Conservation (phyloP, 2,888 invertebrate species). For the Hipparchia sbordonii region DNA sequence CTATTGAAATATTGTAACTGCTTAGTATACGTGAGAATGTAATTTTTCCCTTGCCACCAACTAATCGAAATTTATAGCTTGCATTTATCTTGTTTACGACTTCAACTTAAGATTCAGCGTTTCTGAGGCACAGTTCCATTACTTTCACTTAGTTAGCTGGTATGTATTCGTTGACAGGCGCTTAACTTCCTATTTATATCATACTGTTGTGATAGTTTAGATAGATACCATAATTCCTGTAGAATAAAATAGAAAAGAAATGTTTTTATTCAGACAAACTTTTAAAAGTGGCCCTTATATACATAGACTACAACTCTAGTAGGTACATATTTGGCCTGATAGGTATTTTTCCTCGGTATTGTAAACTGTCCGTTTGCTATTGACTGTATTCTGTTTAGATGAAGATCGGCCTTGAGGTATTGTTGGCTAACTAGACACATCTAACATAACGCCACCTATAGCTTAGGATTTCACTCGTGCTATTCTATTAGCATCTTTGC, state of each 20-base stretch:
- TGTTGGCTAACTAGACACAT: slow-evolving; percentile 68
- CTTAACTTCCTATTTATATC: slow-evolving; percentile 1
- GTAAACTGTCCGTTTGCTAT: slow-evolving; percentile 15
- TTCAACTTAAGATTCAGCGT: slow-evolving; percentile 1
- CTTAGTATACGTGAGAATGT: slow-evolving; percentile 7
- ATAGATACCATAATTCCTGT: no score
- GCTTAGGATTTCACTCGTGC: slow-evolving; percentile 45
- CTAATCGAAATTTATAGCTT: slow-evolving; percentile 16
- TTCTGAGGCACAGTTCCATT: neutral
- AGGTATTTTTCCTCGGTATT: neutral
- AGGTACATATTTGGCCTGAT: no score
- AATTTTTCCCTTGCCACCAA: slow-evolving; percentile 15
- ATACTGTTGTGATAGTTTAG: neutral
- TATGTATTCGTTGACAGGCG: slow-evolving; percentile 10
- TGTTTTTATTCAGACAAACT: no score
- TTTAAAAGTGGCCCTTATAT: no score
- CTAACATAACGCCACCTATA: slow-evolving; percentile 48
- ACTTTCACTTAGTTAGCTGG: neutral
- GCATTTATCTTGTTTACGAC: slow-evolving; percentile 18
- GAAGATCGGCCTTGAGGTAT: slow-evolving; percentile 60
- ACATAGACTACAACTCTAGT: no score
- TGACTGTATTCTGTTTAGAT: slow-evolving; percentile 44
- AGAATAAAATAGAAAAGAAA: no score
- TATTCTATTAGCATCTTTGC: slow-evolving; percentile 49
- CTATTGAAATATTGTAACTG: slow-evolving; percentile 8